phyloP scores from a whole-genome alignment of 1,140 invertebrate genomes.

The Drosophila bocki region DNA sequence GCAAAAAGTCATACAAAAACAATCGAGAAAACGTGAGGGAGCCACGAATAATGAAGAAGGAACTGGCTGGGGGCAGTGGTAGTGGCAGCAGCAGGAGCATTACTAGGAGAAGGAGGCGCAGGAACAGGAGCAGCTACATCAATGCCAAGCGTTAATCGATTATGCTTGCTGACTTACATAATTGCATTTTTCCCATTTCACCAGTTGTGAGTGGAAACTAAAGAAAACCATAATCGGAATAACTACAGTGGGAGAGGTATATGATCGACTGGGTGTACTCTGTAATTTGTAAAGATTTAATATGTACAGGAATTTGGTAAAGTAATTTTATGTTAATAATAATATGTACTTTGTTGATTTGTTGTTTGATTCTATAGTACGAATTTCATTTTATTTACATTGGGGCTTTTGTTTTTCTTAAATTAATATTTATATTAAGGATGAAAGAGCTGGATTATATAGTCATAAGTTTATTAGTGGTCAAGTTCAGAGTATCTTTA shows the following conservation, averaged over 20 bases:
- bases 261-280: not conserved
- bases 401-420: too few species aligned
- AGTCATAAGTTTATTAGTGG: too few species aligned
- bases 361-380: too few species aligned
- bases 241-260: not conserved
- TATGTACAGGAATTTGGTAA: not conserved
- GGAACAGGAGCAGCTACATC: constrained; percentile 58
- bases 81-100: not conserved
- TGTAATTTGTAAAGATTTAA: not conserved
- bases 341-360: too few species aligned
- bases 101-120: not conserved
- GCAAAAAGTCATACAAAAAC: constrained; percentile 28
- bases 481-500: too few species aligned
- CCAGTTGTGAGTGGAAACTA: constrained; percentile 30
- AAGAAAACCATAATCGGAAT: constrained; percentile 40
- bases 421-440: too few species aligned
- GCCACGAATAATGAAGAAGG: constrained; percentile 4
- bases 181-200: constrained; percentile 60
- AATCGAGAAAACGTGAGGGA: constrained; percentile 18
- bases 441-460: too few species aligned
- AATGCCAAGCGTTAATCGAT: constrained; percentile 71
- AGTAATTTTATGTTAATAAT: not conserved
- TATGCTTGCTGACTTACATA: constrained; percentile 70
- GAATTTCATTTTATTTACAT: too few species aligned
- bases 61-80: not conserved